Evolutionary conservation across 64 coral and sea anemone genomes (phyloP), one percentile per base, ranked within the genome.

Genomic region (Astreopora myriophthalma): DNA sequence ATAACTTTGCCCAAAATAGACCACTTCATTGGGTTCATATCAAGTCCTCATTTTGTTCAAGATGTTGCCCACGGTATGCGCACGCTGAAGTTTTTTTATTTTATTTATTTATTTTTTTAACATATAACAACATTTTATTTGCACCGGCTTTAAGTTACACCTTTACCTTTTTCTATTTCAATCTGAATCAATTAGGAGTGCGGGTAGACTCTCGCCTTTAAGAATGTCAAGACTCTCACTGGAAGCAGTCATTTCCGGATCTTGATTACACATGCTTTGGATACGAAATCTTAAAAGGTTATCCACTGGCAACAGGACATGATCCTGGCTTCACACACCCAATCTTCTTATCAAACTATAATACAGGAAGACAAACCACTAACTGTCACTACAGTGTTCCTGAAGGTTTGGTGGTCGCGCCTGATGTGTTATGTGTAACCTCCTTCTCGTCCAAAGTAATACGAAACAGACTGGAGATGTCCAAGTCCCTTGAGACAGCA

Each of bases 261-360:
- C 33, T 87, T 27, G 66, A 87, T 46, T 87, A 73, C n/a, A 69
- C 85, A 5, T 40, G 73, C 8, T 69, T 87, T 73, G 85, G 85
- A 1, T 87, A 87, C 48, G 85, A 87, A 28, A 20, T 73, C 22
- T 19, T 87, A n/a, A 27, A 55, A 7, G 85, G 85, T 14, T 70
- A 87, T 69, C 85, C 85, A 3, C 9, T 73, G 67, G 80, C 80
- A 23, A 73, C 68, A 0, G 85, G 63, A 31, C 63, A 69, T 33
- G 85, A 87, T 20, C 85, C 85, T 16, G 85, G 85, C 10, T 87
- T 87, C 34, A 87, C 67, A 6, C 85, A 87, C 68, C 85, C 85
- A 74, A 87, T 87, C 34, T 74, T 87, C 68, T 13, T 8, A 8
- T 29, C 85, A 1, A 64, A 87, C 27, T 87, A 87, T 55, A 52